phyloP scores from a whole-genome alignment of 2,113 vertebrate genomes.

The Istiophorus platypterus region DNA sequence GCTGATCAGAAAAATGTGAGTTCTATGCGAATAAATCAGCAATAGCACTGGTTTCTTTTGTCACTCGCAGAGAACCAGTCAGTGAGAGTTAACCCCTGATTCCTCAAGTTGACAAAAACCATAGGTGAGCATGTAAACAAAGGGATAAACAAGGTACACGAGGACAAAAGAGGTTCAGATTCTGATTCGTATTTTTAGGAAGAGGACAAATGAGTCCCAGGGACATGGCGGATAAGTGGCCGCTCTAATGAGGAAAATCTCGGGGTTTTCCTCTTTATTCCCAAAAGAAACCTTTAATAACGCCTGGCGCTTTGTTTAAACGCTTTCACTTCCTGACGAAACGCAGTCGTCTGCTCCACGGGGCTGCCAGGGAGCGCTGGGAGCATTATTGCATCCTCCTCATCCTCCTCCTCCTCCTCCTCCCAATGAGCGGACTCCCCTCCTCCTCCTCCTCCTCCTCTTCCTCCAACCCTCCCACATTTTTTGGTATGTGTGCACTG shows the following conservation, averaged over 20 bases:
- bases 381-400: background rate
- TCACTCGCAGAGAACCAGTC: too few species aligned
- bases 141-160: background rate
- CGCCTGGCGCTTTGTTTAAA: background rate
- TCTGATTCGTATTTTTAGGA: background rate
- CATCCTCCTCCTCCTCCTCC: slow-evolving; percentile 6
- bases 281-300: background rate
- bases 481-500: slow-evolving; percentile 51
- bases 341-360: background rate
- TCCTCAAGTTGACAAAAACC: background rate
- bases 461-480: slow-evolving; percentile 73
- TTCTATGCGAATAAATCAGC: background rate
- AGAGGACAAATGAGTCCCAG: background rate
- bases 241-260: background rate
- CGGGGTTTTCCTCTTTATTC: background rate
- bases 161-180: too few species aligned
- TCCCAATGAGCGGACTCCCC: slow-evolving; percentile 32
- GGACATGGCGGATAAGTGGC: too few species aligned
- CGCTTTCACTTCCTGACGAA: background rate
- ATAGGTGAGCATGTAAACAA: background rate
- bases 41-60: too few species aligned
- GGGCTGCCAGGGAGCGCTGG: too few species aligned
- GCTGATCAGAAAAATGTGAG: background rate
- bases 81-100: background rate
- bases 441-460: slow-evolving; percentile 27